A percentile compares a stretch with the other conserved stretches of the same genome.
phyloP scores from a whole-genome alignment of 2,888 invertebrate genomes.

The Dolichomitus sp. region DNA sequence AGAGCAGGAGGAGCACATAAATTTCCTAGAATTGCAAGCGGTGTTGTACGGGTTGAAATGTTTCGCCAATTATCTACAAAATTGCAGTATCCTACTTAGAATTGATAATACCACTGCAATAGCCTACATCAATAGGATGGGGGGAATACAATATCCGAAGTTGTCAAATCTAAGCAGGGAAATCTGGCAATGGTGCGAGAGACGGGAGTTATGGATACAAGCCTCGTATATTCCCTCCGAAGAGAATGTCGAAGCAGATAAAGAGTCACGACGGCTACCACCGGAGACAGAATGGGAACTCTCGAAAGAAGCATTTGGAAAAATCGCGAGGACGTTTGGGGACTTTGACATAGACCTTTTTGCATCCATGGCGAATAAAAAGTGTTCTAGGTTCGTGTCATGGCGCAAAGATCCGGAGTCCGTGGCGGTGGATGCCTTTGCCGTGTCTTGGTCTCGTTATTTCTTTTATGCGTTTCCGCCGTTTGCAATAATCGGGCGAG shows the following conservation, averaged over 20 bases:
- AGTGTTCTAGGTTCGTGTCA: constrained; percentile 38
- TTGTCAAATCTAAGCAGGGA: constrained; percentile 2
- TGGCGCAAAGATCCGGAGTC: constrained; percentile 55
- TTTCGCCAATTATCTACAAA: constrained; percentile 23
- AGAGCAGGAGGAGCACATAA: constrained; percentile 34
- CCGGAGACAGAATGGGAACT: constrained; percentile 52
- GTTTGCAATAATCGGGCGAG: constrained; percentile 34
- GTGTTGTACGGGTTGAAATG: constrained; percentile 30
- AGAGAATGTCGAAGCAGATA: constrained; percentile 52
- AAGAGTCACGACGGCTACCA: constrained; percentile 38
- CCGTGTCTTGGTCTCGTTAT: constrained; percentile 30
- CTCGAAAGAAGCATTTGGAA: constrained; percentile 7
- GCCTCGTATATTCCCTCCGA: constrained; percentile 52
- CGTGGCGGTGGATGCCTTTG: constrained; percentile 49
- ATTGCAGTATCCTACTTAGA: constrained; percentile 28
- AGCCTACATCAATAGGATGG: constrained; percentile 50
- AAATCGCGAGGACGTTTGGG: constrained; percentile 34
- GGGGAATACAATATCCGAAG: constrained; percentile 36
- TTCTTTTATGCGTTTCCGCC: constrained; percentile 61
- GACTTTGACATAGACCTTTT: constrained; percentile 49
- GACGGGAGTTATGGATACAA: constrained; percentile 45
- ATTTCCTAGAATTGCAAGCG: constrained; percentile 40
- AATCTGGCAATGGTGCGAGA: constrained; percentile 54
- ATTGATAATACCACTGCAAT: constrained; percentile 48
- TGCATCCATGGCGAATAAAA: constrained; percentile 43